Conservation (phyloP, 2,797 vertebrate genomes). For the Syncerus caffer region DNA sequence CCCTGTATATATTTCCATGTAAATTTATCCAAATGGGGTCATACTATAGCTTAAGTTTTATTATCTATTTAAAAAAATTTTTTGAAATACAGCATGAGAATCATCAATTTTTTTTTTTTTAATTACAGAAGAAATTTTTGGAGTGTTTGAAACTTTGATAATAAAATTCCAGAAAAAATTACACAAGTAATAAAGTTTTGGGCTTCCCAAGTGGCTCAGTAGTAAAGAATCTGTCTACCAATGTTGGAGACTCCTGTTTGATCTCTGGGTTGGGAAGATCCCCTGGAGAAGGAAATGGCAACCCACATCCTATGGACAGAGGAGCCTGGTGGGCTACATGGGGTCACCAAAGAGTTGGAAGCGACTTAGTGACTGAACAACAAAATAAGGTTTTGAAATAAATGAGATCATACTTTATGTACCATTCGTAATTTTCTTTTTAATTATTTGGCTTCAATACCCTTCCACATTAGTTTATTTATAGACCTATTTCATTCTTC, state of each 20-base stretch:
- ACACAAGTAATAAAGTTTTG: not conserved
- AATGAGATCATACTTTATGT: not conserved
- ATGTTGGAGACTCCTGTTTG: not conserved
- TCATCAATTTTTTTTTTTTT: not conserved
- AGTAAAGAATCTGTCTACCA: not conserved
- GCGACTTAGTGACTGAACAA: not conserved
- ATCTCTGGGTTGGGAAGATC: not conserved
- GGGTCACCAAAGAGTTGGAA: not conserved
- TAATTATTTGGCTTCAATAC: not conserved
- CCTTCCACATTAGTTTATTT: not conserved
- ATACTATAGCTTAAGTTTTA: not conserved
- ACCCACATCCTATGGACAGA: not conserved
- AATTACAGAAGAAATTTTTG: not conserved
- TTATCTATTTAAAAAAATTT: not conserved
- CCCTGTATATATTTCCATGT: not conserved
- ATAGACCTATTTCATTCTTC: not conserved
- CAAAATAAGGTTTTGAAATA: not conserved
- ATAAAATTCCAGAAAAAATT: constrained; percentile 31
- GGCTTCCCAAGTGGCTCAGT: not conserved
- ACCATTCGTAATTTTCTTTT: not conserved
- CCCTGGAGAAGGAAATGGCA: not conserved
- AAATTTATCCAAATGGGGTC: not conserved
- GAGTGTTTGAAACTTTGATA: not conserved
- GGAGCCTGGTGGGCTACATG: not conserved
- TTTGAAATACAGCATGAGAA: not conserved